These are phyloP conservation scores for Globodera rostochiensis DNA, from an alignment of 1,140 invertebrate species.

Conservation along the genomic window DNA sequence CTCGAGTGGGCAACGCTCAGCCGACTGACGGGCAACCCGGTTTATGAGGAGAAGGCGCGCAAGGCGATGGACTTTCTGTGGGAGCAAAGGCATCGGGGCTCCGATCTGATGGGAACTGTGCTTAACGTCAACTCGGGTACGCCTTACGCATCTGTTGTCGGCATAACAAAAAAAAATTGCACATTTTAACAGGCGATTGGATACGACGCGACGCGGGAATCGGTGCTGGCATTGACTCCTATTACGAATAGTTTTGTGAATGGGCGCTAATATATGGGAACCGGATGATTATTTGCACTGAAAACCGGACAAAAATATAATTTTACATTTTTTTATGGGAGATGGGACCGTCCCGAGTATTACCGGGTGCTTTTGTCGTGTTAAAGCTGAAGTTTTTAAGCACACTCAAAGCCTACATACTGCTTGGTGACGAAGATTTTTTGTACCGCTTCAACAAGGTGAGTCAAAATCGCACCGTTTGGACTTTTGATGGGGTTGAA, in stretches of 20 bases:
- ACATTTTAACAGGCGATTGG: slow-evolving; percentile 27
- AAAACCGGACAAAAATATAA: no score
- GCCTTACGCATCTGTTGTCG: slow-evolving; percentile 75
- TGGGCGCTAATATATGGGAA: no score
- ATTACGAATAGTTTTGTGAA: slow-evolving; percentile 87
- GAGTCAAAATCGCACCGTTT: background rate
- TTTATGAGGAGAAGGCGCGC: slow-evolving; percentile 91
- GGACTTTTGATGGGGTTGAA: background rate
- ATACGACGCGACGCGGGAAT: slow-evolving; percentile 80
- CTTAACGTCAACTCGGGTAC: slow-evolving; percentile 89
- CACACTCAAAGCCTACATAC: slow-evolving; percentile 72
- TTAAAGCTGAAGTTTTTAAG: slow-evolving; percentile 1
- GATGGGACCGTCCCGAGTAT: no score
- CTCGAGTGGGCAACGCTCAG: slow-evolving; percentile 94
- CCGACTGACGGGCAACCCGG: slow-evolving; percentile 83
- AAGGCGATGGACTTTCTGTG: slow-evolving; percentile 95
- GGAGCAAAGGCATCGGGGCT: slow-evolving; percentile 84
- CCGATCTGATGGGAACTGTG: slow-evolving; percentile 89
- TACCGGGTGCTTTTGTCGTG: slow-evolving; percentile 72
- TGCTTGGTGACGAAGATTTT: slow-evolving; percentile 82
- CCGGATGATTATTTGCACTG: no score
- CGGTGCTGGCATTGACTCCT: slow-evolving; percentile 97
- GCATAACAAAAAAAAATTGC: background rate
- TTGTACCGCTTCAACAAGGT: slow-evolving; percentile 83
- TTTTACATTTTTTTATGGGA: no score